Conservation (phyloP, 2,888 invertebrate genomes). For the Anagyrus pseudococci region DNA sequence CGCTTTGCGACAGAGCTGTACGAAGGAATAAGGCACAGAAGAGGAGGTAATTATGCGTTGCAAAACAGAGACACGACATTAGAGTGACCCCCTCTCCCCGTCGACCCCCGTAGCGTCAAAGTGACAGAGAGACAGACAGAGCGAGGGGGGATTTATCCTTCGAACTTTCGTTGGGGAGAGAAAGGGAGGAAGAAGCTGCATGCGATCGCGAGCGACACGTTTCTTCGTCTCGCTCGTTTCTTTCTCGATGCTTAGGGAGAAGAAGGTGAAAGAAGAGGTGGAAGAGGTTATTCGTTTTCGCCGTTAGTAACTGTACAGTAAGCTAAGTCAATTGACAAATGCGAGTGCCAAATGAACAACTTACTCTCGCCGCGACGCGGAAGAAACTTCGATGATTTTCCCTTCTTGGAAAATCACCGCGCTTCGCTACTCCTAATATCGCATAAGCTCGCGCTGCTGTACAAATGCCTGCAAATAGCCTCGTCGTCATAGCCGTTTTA, state of each 20-base stretch:
- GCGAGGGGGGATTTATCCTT: no score
- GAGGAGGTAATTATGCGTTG: slow-evolving; percentile 52
- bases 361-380: not conserved
- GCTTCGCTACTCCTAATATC: no score
- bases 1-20: not conserved
- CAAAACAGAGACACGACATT: slow-evolving; percentile 54
- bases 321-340: not conserved
- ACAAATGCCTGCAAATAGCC: no score
- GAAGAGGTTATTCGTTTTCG: not conserved
- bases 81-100: slow-evolving; percentile 46
- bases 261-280: no score
- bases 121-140: not conserved
- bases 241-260: not conserved
- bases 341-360: not conserved
- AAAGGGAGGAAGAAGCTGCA: no score
- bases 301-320: not conserved
- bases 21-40: not conserved
- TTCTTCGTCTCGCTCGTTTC: not conserved
- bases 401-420: no score
- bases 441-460: no score
- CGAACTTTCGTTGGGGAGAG: not conserved
- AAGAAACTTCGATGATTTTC: not conserved
- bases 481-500: no score
- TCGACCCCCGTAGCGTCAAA: slow-evolving; percentile 39
- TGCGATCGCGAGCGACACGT: not conserved